Percentiles rank a stretch among this genome's conserved stretches.
phyloP scores from a whole-genome alignment of 2,797 vertebrate species.

The Lacerta viridis region DNA sequence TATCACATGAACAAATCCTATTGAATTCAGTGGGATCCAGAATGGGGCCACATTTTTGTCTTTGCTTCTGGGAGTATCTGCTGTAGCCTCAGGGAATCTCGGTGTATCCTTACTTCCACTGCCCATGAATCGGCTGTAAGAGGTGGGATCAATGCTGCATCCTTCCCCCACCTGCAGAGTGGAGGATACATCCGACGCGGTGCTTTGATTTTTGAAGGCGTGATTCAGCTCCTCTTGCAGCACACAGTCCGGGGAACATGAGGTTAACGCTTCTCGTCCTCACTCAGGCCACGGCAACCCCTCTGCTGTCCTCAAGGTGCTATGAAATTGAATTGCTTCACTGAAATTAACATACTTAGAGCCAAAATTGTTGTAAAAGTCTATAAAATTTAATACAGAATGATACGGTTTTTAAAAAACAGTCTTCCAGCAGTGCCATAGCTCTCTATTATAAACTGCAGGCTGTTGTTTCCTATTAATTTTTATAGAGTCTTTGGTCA shows the following conservation, averaged over 20 bases:
- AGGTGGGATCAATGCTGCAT: not conserved
- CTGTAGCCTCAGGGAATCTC: not conserved
- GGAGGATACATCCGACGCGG: not conserved
- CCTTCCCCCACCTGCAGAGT: not conserved
- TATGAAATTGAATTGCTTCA: conserved; percentile 30
- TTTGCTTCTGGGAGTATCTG: not conserved
- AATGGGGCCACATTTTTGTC: no score
- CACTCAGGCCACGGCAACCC: not conserved
- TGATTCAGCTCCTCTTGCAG: not conserved
- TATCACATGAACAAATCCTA: not conserved
- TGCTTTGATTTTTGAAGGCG: not conserved
- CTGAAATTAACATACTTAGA: conserved; percentile 26
- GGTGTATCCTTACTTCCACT: not conserved
- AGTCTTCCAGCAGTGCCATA: conserved; percentile 27
- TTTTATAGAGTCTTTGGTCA: conserved; percentile 47
- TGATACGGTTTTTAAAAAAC: not conserved
- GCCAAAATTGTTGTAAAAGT: not conserved
- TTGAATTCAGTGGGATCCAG: not conserved
- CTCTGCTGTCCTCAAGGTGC: not conserved
- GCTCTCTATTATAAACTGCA: conserved; percentile 41
- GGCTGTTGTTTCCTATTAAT: conserved; percentile 59
- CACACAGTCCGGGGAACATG: not conserved
- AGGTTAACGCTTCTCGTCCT: not conserved
- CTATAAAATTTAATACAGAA: conserved; percentile 38
- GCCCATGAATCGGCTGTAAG: not conserved